Conservation (phyloP, 1,140 invertebrate genomes). For the Drosophila neocordata region DNA sequence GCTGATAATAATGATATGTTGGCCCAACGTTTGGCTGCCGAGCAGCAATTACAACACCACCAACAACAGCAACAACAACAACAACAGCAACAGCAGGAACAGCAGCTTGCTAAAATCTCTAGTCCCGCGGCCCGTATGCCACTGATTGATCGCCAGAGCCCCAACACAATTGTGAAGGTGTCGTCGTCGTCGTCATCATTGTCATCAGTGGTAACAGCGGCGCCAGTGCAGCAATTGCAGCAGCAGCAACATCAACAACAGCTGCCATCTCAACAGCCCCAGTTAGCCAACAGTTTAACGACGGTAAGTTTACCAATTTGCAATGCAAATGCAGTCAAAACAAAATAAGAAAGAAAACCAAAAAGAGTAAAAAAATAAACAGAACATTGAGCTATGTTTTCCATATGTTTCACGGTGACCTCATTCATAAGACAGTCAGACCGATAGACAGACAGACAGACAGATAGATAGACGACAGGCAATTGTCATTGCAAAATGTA, state of each 20-base stretch:
- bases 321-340: conserved; percentile 57
- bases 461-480: not conserved
- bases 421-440: conserved; percentile 48
- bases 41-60: conserved; percentile 32
- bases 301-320: conserved; percentile 71
- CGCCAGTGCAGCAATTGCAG: conserved; percentile 36
- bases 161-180: conserved; percentile 74
- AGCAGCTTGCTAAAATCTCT: conserved; percentile 66
- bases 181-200: not conserved
- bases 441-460: not conserved
- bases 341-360: too few relatives aligned
- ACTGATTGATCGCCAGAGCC: conserved; percentile 74
- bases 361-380: too few relatives aligned
- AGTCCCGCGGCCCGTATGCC: conserved; percentile 78
- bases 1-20: conserved; percentile 32
- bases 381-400: conserved; percentile 39
- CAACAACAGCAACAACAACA: conserved; percentile 31
- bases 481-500: not conserved
- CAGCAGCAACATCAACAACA: conserved; percentile 42
- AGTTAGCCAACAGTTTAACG: conserved; percentile 57
- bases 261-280: conserved; percentile 30
- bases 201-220: conserved; percentile 23
- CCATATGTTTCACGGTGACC: conserved; percentile 34
- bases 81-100: conserved; percentile 16
- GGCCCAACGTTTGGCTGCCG: conserved; percentile 48